These are phyloP conservation scores for Vireo griseus DNA, from an alignment of 2,797 vertebrate genomes.

Conservation along the genomic window DNA sequence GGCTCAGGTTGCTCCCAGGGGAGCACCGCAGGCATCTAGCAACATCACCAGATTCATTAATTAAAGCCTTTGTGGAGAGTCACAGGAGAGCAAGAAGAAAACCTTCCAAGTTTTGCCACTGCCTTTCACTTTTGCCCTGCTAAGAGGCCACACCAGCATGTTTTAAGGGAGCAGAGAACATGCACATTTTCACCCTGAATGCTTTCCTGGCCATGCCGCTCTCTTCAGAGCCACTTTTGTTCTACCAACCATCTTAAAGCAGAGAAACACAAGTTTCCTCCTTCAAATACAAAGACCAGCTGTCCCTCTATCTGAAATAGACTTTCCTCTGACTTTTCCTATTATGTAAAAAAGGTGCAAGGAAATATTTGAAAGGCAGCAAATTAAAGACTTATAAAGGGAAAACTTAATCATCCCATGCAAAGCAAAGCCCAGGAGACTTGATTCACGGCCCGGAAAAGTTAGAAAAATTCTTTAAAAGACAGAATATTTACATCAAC, in stretches of 20 bases:
- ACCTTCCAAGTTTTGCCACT: neutral
- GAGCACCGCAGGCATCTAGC: neutral
- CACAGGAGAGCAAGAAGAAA: neutral
- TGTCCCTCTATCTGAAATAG: neutral
- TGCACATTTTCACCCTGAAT: neutral
- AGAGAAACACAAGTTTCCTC: neutral
- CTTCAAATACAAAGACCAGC: neutral
- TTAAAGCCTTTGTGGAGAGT: neutral
- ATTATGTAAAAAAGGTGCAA: neutral
- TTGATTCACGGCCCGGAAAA: neutral
- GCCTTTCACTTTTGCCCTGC: neutral
- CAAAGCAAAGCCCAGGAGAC: neutral
- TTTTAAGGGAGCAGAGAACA: neutral
- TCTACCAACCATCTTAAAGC: neutral
- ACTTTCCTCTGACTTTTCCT: neutral
- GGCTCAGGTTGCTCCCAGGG: rapidly evolving
- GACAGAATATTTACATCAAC: neutral
- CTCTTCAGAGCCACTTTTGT: neutral
- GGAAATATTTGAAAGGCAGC: neutral
- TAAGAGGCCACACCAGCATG: neutral
- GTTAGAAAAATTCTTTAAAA: neutral
- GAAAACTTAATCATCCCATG: neutral
- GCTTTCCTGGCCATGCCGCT: neutral
- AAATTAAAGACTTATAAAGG: neutral
- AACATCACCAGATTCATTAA: neutral